Percentiles rank a stretch among this genome's conserved stretches.
Conservation (phyloP, 2,888 invertebrate species). For the Fissipunctia ypsillon region DNA sequence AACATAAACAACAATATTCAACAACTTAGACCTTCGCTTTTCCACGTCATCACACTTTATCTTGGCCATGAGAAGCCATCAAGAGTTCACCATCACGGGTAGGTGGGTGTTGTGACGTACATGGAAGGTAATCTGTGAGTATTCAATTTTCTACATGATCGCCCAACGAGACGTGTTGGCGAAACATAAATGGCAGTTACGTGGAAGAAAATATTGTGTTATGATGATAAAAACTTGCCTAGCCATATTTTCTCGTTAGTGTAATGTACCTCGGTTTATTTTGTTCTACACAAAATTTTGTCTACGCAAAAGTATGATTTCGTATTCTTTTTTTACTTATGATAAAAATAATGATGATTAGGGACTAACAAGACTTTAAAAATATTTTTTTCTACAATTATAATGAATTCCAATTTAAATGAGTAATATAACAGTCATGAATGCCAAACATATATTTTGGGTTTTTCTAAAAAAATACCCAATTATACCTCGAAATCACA, state of each 20-base stretch:
- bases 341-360: too few species aligned
- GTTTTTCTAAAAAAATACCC: too few species aligned
- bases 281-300: neutral
- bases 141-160: slow-evolving; percentile 66
- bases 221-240: slow-evolving; percentile 11
- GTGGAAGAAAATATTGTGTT: slow-evolving; percentile 27
- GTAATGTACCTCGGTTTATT: neutral
- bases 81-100: slow-evolving; percentile 35
- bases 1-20: slow-evolving; percentile 24
- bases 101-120: slow-evolving; percentile 59
- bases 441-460: too few species aligned
- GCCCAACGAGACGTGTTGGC: slow-evolving; percentile 54
- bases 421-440: too few species aligned
- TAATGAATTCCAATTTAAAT: too few species aligned
- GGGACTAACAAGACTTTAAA: too few species aligned
- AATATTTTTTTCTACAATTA: too few species aligned
- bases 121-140: slow-evolving; percentile 51
- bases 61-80: slow-evolving; percentile 49
- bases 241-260: slow-evolving; percentile 1
- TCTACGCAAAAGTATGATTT: too few species aligned
- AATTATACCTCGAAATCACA: neutral
- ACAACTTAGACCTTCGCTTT: slow-evolving; percentile 22
- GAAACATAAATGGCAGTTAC: slow-evolving; percentile 40
- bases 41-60: slow-evolving; percentile 48
- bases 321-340: too few species aligned